These are phyloP conservation scores for Cetoscarus ocellatus DNA, from an alignment of 2,797 vertebrate species.

Conservation along the genomic window DNA sequence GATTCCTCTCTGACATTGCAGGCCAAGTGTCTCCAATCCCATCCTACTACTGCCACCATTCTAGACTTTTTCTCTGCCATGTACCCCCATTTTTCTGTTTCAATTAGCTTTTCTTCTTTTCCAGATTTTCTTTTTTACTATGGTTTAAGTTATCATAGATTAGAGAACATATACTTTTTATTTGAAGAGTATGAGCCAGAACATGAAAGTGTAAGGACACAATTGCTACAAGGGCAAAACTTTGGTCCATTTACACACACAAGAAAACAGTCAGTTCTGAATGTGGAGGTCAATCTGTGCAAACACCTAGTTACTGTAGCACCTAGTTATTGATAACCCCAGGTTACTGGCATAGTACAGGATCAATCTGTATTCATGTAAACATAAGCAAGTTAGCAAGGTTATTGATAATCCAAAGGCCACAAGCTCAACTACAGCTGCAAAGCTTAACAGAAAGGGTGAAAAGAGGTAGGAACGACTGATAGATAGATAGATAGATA, in stretches of 20 bases:
- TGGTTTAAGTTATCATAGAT: slow-evolving; percentile 39
- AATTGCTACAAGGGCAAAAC: slow-evolving; percentile 16
- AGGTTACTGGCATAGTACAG: too few species aligned
- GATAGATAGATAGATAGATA: too few species aligned
- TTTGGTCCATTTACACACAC: slow-evolving; percentile 23
- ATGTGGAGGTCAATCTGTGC: slow-evolving; percentile 78
- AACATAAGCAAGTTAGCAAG: too few species aligned
- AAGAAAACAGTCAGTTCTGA: slow-evolving; percentile 58
- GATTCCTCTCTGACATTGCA: slow-evolving; percentile 80
- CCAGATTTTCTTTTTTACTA: slow-evolving; percentile 49
- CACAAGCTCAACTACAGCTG: too few species aligned
- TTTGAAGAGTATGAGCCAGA: slow-evolving; percentile 7
- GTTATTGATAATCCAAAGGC: too few species aligned
- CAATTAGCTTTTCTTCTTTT: slow-evolving; percentile 45
- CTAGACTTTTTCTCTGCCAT: slow-evolving; percentile 55
- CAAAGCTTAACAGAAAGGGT: too few species aligned
- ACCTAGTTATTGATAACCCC: slow-evolving; percentile 51
- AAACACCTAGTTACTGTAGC: slow-evolving; percentile 69
- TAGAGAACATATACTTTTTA: slow-evolving; percentile 8
- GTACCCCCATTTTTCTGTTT: slow-evolving; percentile 47
- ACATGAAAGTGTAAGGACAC: slow-evolving; percentile 4
- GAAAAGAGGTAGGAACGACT: too few species aligned
- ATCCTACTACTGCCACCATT: slow-evolving; percentile 66
- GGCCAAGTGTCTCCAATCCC: slow-evolving; percentile 75
- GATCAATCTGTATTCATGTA: too few species aligned